These are phyloP conservation scores for Nylanderia fulva DNA, from an alignment of 1,140 invertebrate species.

Conservation along the genomic window DNA sequence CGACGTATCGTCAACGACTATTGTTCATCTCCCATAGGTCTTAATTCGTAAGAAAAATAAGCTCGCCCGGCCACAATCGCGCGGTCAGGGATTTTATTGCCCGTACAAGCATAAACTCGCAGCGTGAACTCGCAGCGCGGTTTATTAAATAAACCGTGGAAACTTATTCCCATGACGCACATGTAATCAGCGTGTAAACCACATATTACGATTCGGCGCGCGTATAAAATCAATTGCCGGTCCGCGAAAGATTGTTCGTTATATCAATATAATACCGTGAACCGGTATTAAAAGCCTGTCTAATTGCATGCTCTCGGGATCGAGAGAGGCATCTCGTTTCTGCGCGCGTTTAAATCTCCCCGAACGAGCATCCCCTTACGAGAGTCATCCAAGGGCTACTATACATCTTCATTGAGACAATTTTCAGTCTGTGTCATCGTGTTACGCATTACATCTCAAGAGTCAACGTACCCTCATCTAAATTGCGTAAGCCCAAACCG, in stretches of 20 bases:
- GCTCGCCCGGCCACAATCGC: conserved; percentile 26
- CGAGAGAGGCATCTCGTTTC: conserved; percentile 13
- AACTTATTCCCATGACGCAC: conserved; percentile 64
- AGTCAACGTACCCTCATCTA: conserved; percentile 1
- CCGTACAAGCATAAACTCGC: conserved; percentile 52
- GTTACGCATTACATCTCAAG: neutral
- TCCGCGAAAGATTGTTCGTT: conserved; percentile 7
- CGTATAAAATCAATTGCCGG: conserved; percentile 58
- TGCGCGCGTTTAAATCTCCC: neutral
- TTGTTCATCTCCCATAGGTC: conserved; percentile 23
- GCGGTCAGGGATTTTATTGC: conserved; percentile 65
- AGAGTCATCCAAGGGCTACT: neutral
- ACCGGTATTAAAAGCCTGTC: conserved; percentile 7
- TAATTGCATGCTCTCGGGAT: neutral
- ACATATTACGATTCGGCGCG: conserved; percentile 59
- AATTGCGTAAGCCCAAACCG: conserved; percentile 35
- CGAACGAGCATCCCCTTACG: neutral
- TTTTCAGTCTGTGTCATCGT: neutral
- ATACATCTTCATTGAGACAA: conserved; percentile 17
- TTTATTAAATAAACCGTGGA: conserved; percentile 72
- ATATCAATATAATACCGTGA: conserved; percentile 45
- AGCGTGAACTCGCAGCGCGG: conserved; percentile 12
- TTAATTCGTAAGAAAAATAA: conserved; percentile 23
- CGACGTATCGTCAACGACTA: conserved; percentile 13
- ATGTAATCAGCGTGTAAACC: conserved; percentile 41